Base-by-base conservation (phyloP, 2,113 vertebrate species). In the Narcine bancroftii region DNA sequence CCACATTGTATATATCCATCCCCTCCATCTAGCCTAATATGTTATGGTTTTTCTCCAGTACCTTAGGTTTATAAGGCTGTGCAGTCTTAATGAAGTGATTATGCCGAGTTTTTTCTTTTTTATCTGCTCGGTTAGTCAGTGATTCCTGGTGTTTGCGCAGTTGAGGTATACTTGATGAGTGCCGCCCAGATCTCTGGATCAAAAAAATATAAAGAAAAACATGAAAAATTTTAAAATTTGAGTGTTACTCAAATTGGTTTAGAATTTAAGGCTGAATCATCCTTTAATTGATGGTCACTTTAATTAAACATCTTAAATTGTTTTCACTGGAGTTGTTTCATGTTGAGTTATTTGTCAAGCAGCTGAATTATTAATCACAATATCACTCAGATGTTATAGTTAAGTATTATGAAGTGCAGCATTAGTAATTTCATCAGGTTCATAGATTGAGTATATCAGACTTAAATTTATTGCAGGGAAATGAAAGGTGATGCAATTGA, bases 81-180 rank as follows among this genome's bases (percentile, higher is more conserved):
- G 99, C 99, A 63, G 98, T 99, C 95, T 99, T 99, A 94, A 99
- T 99, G 95, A 99, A 99, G 94, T 99, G 99, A 95, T 99, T 99
- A 94, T 99, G 99, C 92, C 99, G 96, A 72, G 97, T 98, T 95
- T 99, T 99, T 94, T 99, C 99, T 92, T 98, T 99, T 95, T 99
- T 99, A 94, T 99, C 98, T 77, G 97, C 98, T 93, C 99, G 96
- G 93, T 97, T 99, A 93, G 97, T 98, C 94, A 99, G 99, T 93
- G 98, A 94, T 93, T 99, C 98, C 0, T 98, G 98, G 94, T 93
- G 97, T 94, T 98, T 99, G 92, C 97, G 96, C 94, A 99, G 94
- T 92, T 98, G 97, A 95, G 97, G 97, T 92, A 96, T 97, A 65
- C 96, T 97, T 45, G 93, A 63, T 92, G 96, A 94, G 93, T 97